Base-by-base conservation (phyloP, 2,113 vertebrate species). In the Alces alces region DNA sequence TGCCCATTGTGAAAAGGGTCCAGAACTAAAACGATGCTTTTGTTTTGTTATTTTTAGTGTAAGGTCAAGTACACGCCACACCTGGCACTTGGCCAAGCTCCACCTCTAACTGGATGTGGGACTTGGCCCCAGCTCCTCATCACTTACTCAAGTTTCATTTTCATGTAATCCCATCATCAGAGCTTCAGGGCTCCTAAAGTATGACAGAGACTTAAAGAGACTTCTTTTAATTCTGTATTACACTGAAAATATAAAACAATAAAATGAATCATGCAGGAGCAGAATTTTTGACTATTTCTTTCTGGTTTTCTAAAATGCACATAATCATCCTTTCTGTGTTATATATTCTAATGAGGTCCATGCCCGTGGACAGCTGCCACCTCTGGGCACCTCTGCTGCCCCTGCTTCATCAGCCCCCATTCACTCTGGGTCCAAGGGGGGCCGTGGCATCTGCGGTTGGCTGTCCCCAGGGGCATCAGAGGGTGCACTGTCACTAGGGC, bases 201-300 rank as follows among this genome's bases (percentile, higher is more conserved):
- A 11, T 80, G 17, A 55, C 0, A 45, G 50, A 47, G 25, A 88
- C 17, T 58, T 15, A 45, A 19, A 58, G 58, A 79, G 57, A 36
- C n/a, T 64, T 79, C 43, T 45, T 93, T 83, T 70, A 91, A 93
- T 16, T 80, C 54, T 79, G 16, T 6, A 58, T 61, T 89, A 14
- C 30, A 82, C 43, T 80, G 30, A 91, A 82, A 86, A 97, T 66
- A 66, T 16, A 47, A 95, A 86, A 88, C 21, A 93, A 50, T 14
- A 89, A 95, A 96, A 89, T 66, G 30, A 88, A 89, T 60, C 57
- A 92, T 27, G 84, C 27, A 70, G 45, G 86, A 90, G 89, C 79
- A 80, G 89, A 57, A 92, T 19, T 87, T 61, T 64, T 16, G 39
- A 30, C n/a, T 43, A 66, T 43, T 83, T 90, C 58, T 82, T 83